These are phyloP conservation scores for Epizoanthus ramosus DNA, from an alignment of 92 coral and sea anemone genomes.

Conservation along the genomic window DNA sequence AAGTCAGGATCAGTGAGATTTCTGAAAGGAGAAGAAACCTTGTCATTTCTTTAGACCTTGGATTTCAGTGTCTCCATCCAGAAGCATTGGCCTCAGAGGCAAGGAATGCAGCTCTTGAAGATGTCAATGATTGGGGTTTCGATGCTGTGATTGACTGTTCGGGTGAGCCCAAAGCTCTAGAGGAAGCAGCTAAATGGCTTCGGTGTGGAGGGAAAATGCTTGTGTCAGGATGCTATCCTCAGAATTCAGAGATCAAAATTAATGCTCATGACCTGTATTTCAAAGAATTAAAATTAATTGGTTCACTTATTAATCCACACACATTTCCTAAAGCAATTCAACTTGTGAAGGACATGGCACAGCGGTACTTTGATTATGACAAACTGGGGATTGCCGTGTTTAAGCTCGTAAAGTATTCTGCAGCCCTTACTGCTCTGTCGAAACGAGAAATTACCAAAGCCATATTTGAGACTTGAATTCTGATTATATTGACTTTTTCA, in stretches of 20 bases:
- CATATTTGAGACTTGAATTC: constrained; percentile 89
- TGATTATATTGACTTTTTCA: too few species aligned
- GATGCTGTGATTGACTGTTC: too few species aligned
- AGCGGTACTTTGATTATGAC: too few species aligned
- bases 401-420: too few species aligned
- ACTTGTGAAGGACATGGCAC: too few species aligned
- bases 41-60: constrained; percentile 72
- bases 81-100: constrained; percentile 53
- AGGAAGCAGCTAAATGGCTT: constrained; percentile 85
- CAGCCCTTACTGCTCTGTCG: too few species aligned
- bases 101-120: constrained; percentile 54
- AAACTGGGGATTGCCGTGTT: too few species aligned
- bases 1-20: too few species aligned
- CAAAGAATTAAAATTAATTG: constrained; percentile 85
- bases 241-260: too few species aligned
- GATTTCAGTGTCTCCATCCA: too few species aligned
- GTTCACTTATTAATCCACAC: constrained; percentile 81
- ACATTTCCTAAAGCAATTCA: too few species aligned
- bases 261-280: constrained; percentile 66
- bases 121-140: constrained; percentile 81
- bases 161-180: constrained; percentile 69
- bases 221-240: constrained; percentile 88
- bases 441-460: constrained; percentile 81
- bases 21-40: constrained; percentile 80
- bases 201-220: too few species aligned